Conservation (phyloP, 2,888 invertebrate genomes). For the Conomelus anceps region DNA sequence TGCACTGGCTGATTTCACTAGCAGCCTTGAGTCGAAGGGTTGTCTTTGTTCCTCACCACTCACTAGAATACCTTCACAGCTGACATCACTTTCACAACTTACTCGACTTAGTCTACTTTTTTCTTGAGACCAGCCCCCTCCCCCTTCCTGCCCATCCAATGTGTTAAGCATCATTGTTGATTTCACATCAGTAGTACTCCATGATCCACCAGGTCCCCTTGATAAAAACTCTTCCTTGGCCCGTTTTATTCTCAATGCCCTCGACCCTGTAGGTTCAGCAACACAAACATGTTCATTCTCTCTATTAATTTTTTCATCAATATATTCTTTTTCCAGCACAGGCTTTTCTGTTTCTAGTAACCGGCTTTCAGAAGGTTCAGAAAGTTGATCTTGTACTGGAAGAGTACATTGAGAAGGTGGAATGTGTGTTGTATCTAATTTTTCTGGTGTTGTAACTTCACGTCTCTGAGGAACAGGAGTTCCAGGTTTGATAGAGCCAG, state of each 20-base stretch:
- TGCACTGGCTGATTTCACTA: slow-evolving; percentile 67
- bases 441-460: neutral
- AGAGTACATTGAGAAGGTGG: neutral
- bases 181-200: neutral
- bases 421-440: neutral
- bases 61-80: slow-evolving; percentile 38
- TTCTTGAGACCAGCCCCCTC: slow-evolving; percentile 29
- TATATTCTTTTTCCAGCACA: neutral
- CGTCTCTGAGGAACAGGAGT: slow-evolving; percentile 16
- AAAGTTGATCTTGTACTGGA: neutral
- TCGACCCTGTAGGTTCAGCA: slow-evolving; percentile 31
- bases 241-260: slow-evolving; percentile 55
- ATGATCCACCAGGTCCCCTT: slow-evolving; percentile 41
- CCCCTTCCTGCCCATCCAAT: neutral
- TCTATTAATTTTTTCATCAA: neutral
- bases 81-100: slow-evolving; percentile 56
- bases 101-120: slow-evolving; percentile 50
- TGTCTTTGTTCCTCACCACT: slow-evolving; percentile 20
- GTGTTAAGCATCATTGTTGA: slow-evolving; percentile 14
- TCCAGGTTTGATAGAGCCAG: slow-evolving; percentile 36
- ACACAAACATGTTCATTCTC: neutral
- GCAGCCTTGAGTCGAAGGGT: slow-evolving; percentile 33
- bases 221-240: slow-evolving; percentile 68
- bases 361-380: neutral
- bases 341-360: neutral